phyloP scores from a whole-genome alignment of 2,888 invertebrate species.

The Apeira syringaria region DNA sequence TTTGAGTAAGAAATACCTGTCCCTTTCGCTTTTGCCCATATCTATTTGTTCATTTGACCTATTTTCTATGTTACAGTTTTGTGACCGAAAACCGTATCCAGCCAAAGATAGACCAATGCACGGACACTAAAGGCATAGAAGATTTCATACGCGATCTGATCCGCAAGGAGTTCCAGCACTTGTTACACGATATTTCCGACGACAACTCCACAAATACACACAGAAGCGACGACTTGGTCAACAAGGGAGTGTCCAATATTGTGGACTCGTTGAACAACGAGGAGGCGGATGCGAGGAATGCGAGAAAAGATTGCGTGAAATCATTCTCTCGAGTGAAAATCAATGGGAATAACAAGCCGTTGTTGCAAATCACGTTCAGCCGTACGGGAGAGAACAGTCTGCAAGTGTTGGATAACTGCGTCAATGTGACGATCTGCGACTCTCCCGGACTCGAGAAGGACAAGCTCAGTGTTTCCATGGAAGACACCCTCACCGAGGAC shows the following conservation, averaged over 20 bases:
- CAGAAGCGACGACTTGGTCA: slow-evolving; percentile 56
- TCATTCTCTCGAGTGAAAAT: slow-evolving; percentile 72
- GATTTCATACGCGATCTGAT: slow-evolving; percentile 71
- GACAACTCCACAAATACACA: slow-evolving; percentile 38
- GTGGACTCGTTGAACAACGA: slow-evolving; percentile 54
- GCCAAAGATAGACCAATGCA: slow-evolving; percentile 60
- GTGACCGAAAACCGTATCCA: slow-evolving; percentile 37
- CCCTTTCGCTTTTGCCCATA: too few species aligned
- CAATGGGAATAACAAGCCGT: slow-evolving; percentile 72
- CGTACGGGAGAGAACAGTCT: slow-evolving; percentile 67
- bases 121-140: slow-evolving; percentile 70
- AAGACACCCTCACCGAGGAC: slow-evolving; percentile 61
- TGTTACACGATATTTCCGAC: slow-evolving; percentile 59
- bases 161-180: slow-evolving; percentile 65
- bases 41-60: too few species aligned
- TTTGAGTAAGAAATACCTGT: too few species aligned
- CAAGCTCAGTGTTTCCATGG: slow-evolving; percentile 51
- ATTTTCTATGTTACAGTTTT: slow-evolving; percentile 42
- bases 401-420: slow-evolving; percentile 70
- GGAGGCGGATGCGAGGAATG: slow-evolving; percentile 36
- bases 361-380: slow-evolving; percentile 69
- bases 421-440: slow-evolving; percentile 70
- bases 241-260: slow-evolving; percentile 64
- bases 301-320: slow-evolving; percentile 49
- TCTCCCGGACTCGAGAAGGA: slow-evolving; percentile 42